Base-by-base conservation (phyloP, 1,140 invertebrate genomes). In the Nephotettix cincticeps region DNA sequence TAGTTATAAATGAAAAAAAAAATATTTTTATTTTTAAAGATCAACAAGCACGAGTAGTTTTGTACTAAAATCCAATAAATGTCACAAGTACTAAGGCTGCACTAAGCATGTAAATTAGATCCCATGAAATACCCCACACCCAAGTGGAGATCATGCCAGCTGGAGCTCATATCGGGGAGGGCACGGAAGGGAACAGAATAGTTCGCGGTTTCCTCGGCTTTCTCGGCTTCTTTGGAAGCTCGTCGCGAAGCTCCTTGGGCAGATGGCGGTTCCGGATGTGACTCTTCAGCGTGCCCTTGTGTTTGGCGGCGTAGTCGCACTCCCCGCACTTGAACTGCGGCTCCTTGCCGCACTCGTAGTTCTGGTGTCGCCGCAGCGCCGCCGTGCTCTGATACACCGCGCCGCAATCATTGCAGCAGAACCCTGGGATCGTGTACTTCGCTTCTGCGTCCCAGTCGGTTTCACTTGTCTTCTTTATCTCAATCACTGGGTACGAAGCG, bases 341-440 rank as follows among this genome's bases (percentile, higher is more conserved):
- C 13, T 80, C 79, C n/a, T 85, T 82, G 19, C 85, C 85, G 71
- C 86, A 88, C 70, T 87, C 86, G 69, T 84, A 82, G 51, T 83
- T 81, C 68, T 79, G 75, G 71, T 85, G 84, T n/a, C 70, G 29
- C 17, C 43, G 67, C 29, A 75, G 23, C 21, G 58, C 54, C 0
- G 28, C 68, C 23, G 69, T 69, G 21, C 71, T 51, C 30, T 73
- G 73, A 63, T 75, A 75, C 28, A 65, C 66, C 0, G 64, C 54
- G 0, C 70, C 70, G 28, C 74, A 75, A 13, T 54, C 29, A 36
- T 43, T 67, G 64, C 64, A 67, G 25, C 64, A 67, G 17, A 25
- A 67, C 6, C 64, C 64, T 3, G 29, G 19, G 19, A 65, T 36
- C 2, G 36, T 65, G n/a, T 65, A 40, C 36, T 65, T 65, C 2